Percentiles rank a stretch among this genome's conserved stretches.
Evolutionary conservation across 1,140 invertebrate genomes (phyloP).

Genomic region (Heliconius eleuchia): DNA sequence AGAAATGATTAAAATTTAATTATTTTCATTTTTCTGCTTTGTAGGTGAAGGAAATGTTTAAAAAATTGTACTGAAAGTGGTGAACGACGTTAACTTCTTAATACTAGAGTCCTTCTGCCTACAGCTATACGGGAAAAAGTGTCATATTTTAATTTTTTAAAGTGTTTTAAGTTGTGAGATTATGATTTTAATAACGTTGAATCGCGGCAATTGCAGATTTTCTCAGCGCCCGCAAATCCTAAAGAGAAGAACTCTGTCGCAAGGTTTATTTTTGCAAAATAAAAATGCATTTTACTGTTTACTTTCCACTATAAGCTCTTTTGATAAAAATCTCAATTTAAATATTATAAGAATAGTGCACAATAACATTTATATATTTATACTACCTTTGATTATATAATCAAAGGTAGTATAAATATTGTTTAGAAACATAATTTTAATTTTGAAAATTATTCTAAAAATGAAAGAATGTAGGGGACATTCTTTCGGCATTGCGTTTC

Average conservation of each 20-base stretch:
- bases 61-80: not conserved
- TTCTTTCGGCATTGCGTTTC: too few relatives aligned
- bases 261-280: conserved; percentile 3
- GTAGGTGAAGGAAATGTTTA: too few relatives aligned
- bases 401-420: too few relatives aligned
- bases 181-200: conserved; percentile 2
- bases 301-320: not conserved
- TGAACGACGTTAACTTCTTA: too few relatives aligned
- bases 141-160: not conserved
- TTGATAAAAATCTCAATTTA: not conserved
- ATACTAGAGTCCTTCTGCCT: too few relatives aligned
- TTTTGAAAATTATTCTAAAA: too few relatives aligned
- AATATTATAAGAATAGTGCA: not conserved
- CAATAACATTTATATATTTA: too few relatives aligned
- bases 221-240: not conserved
- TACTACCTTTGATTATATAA: too few relatives aligned
- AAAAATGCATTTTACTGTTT: not conserved
- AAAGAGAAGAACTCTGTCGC: not conserved
- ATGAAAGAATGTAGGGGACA: too few relatives aligned
- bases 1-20: too few relatives aligned
- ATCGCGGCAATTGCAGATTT: not conserved
- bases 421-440: too few relatives aligned
- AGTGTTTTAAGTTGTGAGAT: not conserved
- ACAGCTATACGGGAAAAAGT: not conserved
- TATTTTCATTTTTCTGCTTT: too few relatives aligned